Base-by-base conservation (phyloP, 2,888 invertebrate genomes). In the Agrotis segetum region DNA sequence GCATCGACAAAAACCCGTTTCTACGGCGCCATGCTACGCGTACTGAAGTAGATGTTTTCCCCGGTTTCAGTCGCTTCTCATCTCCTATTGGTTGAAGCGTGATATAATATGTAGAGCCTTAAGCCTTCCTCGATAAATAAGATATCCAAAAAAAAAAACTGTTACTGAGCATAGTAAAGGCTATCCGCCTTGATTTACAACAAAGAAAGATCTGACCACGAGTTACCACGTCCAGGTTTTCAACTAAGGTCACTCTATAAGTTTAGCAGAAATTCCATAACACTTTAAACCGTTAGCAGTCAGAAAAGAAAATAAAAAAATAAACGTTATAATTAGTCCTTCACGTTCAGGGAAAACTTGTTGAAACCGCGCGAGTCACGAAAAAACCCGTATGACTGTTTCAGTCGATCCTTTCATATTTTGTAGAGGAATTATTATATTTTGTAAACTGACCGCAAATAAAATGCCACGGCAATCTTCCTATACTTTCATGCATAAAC, bases 311-410 rank as follows among this genome's bases (percentile, higher is more conserved):
- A 60, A 50, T 34, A 53, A 46, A 46, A 61, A 40, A 29, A 34
- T 14, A 7, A 21, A 0, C 6, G 19, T 58, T 47, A 61, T n/a
- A n/a, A n/a, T 58, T n/a, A 16, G 14, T 55, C n/a, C 4, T 17
- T 17, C 47, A 47, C 21, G 24, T 46, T 47, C 24, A 16, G n/a
- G 50, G 34, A 61, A 65, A 71, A 52, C n/a, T n/a, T 61, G n/a
- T 13, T 21, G 7, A 63, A 49, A 21, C 17, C 49, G 17, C 78
- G 73, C 78, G 73, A 73, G 44, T 80, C 82, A 82, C 49, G 52
- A 78, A 70, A 80, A 73, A 70, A 29, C 59, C 79, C 79, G 49
- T 21, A 62, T 67, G 66, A 73, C 69, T 72, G 14, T 46, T 50
- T 52, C 44, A 11, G 17, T 24, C 24, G 24, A 24, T 24, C 24